phyloP scores from a whole-genome alignment of 2,113 vertebrate species.

The Callionymus lyra region DNA sequence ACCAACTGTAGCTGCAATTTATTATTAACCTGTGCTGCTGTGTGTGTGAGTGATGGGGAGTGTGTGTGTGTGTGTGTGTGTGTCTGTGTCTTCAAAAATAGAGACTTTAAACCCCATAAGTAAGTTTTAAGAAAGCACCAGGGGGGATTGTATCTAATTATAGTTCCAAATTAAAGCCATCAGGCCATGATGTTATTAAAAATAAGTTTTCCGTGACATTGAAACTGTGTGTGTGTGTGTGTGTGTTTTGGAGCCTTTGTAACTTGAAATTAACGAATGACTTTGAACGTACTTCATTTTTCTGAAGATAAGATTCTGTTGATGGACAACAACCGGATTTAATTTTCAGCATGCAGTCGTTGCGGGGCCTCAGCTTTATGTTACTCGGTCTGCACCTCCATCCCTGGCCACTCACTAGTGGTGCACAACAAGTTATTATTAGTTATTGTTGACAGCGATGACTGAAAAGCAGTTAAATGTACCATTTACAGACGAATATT shows the following conservation, averaged over 20 bases:
- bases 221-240: slow-evolving; percentile 15
- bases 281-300: slow-evolving; percentile 16
- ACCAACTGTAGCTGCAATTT: neutral
- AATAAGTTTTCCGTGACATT: slow-evolving; percentile 37
- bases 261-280: slow-evolving; percentile 10
- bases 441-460: neutral
- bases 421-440: neutral
- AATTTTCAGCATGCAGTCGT: slow-evolving; percentile 23
- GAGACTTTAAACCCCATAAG: neutral
- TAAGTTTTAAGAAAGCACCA: slow-evolving; percentile 13
- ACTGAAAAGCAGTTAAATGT: too few species aligned
- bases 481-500: too few species aligned
- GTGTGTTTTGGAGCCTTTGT: slow-evolving; percentile 8
- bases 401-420: too few species aligned
- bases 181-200: slow-evolving; percentile 34
- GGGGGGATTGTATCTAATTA: slow-evolving; percentile 34
- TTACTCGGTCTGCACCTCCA: too few species aligned
- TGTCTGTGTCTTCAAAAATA: neutral
- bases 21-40: slow-evolving; percentile 1
- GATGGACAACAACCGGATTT: neutral
- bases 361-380: neutral
- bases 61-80: slow-evolving; percentile 2
- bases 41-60: neutral
- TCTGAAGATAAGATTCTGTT: neutral
- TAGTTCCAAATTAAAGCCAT: slow-evolving; percentile 36